These are phyloP conservation scores for Urosaurus nigricauda DNA, from an alignment of 2,797 vertebrate species.

Conservation along the genomic window DNA sequence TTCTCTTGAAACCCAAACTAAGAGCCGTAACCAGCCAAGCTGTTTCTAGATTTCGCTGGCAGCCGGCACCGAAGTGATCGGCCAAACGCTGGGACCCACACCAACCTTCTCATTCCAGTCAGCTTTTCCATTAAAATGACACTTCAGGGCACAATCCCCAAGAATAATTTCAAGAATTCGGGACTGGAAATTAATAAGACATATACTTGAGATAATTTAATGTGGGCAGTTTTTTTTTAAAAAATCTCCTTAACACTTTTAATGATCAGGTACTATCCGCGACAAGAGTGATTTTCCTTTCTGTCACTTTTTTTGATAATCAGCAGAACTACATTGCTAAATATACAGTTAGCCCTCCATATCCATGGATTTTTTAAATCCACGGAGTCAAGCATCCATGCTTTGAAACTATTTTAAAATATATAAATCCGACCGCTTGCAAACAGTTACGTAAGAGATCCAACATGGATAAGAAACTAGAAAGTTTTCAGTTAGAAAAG, in stretches of 20 bases:
- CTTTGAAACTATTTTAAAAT: no score
- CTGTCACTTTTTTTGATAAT: not conserved
- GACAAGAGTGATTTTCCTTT: not conserved
- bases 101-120: not conserved
- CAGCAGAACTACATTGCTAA: not conserved
- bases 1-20: not conserved
- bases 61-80: not conserved
- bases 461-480: no score
- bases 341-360: not conserved
- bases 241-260: conserved; percentile 15
- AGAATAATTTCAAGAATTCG: conserved; percentile 5
- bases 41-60: not conserved
- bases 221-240: not conserved
- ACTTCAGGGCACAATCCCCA: conserved; percentile 21
- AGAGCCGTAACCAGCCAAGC: not conserved
- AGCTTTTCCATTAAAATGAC: conserved; percentile 2
- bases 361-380: no score
- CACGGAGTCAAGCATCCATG: no score
- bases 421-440: no score
- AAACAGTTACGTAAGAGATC: no score
- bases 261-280: conserved; percentile 8
- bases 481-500: no score
- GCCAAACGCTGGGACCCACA: not conserved
- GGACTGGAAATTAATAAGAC: conserved; percentile 19
- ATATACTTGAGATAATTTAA: conserved; percentile 16